Conservation (phyloP, 2,797 vertebrate genomes). For the Rhynchotus rufescens region DNA sequence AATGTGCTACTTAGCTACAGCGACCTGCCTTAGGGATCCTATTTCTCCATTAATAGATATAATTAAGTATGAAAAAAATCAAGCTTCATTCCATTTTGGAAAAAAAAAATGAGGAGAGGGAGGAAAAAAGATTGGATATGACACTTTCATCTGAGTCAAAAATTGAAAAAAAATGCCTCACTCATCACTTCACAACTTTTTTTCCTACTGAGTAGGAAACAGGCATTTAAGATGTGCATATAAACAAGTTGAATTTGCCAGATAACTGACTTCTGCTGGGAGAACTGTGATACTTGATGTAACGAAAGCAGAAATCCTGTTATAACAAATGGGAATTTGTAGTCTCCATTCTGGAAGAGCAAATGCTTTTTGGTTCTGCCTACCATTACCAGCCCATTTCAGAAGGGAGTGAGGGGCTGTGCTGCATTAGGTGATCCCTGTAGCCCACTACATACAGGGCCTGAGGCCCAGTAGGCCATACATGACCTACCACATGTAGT, state of each 20-base stretch:
- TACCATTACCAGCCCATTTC: not conserved
- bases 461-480: not conserved
- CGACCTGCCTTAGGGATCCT: not conserved
- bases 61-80: not conserved
- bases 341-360: not conserved
- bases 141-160: not conserved
- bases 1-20: not conserved
- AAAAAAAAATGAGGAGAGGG: not conserved
- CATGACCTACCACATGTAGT: not conserved
- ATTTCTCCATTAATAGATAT: not conserved
- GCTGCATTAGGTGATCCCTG: not conserved
- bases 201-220: not conserved
- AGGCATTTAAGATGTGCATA: not conserved
- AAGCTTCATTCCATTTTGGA: not conserved
- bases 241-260: not conserved
- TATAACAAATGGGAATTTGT: not conserved
- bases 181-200: not conserved
- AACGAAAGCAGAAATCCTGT: not conserved
- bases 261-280: not conserved
- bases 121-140: not conserved
- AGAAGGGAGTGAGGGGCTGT: fast-evolving
- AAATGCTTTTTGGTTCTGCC: not conserved
- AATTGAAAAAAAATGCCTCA: not conserved
- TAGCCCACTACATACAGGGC: too few relatives aligned
- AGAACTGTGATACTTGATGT: not conserved